phyloP scores from a whole-genome alignment of 2,113 vertebrate species.

The Hylia prasina region DNA sequence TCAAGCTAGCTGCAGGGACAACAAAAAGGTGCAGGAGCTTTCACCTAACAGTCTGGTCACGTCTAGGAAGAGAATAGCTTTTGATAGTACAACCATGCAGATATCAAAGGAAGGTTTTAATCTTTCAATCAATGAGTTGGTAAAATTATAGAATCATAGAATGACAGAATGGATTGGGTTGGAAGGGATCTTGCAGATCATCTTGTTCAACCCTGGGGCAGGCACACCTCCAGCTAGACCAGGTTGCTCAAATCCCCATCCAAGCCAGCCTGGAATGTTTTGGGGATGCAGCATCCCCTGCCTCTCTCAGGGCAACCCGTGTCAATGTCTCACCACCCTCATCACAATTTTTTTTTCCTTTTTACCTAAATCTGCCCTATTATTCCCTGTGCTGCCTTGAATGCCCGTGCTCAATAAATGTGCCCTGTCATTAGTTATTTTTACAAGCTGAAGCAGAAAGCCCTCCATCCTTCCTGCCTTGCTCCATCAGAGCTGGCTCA shows the following conservation, averaged over 20 bases:
- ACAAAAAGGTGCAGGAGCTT: background rate
- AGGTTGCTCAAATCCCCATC: background rate
- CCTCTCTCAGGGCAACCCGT: too few relatives aligned
- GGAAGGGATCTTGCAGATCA: background rate
- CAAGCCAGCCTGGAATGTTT: background rate
- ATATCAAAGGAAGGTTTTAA: background rate
- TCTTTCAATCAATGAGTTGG: background rate
- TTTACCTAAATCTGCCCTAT: background rate
- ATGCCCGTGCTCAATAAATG: background rate
- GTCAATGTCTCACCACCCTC: background rate
- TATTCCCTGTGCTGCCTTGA: background rate
- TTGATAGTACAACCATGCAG: background rate
- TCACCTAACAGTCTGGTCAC: background rate
- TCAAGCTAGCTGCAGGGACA: background rate
- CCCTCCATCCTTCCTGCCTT: background rate
- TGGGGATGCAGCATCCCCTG: background rate
- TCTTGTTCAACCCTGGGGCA: fast-evolving
- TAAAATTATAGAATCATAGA: background rate
- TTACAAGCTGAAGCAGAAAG: background rate
- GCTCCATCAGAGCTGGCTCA: background rate
- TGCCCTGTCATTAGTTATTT: background rate
- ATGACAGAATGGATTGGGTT: background rate
- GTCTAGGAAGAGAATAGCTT: background rate
- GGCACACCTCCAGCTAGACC: background rate
- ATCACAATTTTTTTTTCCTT: fast-evolving